Evolutionary conservation across 2,797 vertebrate genomes (phyloP), one percentile per base, ranked within the genome.

Genomic region (Xyrichtys novacula): DNA sequence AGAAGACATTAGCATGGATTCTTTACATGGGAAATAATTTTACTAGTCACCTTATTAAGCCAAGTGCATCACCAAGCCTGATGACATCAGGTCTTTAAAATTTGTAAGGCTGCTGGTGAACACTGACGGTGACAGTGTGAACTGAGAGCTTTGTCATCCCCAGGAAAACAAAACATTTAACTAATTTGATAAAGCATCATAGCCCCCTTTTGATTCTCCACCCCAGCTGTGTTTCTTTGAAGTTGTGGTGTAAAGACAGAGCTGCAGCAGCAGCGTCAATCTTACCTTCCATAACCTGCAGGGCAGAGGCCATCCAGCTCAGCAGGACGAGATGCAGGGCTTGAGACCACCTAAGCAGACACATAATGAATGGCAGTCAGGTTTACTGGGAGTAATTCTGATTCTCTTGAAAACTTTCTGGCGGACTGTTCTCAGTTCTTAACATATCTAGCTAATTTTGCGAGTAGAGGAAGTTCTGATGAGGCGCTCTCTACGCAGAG

Each of bases 201-300:
- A 34, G 19, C 46, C 9, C 36, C 2, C 14, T 23, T 26, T 23
- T 1, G 7, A 20, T 6, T 8, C 50, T 40, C 34, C 32, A 46
- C 32, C 16, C n/a, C 40, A 72, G 50, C 34, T 64, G 29, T 52
- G 3, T 28, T 2, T 55, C 14, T 70, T 39, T 17, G 29, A 23
- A 23, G 25, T 12, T 11, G 19, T 3, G 28, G 26, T 36, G 8
- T 20, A 3, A 5, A 43, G 3, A 42, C 42, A 49, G 25, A 65
- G 25, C 29, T 17, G 14, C 8, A 65, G 49, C 8, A 65, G 49
- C 28, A 53, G 54, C 29, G 9, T 19, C 1, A 65, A 12, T 67
- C 85, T 79, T 91, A 94, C 93, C 92, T 86, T 90, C 89, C 56
- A 72, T 85, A 57, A 85, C 72, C 74, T 90, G 85, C 70, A 85